A percentile compares a stretch with the other conserved stretches of the same genome.
phyloP scores from a whole-genome alignment of 2,797 vertebrate species.

The Characodon lateralis region DNA sequence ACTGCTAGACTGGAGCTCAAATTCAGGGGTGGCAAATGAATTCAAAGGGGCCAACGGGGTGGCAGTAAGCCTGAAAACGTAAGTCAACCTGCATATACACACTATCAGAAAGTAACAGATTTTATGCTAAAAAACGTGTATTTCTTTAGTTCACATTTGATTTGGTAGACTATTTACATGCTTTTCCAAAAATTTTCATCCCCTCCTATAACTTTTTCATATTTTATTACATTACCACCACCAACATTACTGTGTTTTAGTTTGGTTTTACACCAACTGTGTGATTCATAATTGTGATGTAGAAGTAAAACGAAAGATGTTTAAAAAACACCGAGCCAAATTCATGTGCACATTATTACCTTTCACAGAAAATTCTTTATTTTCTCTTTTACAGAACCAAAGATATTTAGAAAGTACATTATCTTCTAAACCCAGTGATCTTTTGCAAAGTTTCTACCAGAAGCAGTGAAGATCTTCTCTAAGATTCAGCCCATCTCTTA shows the following conservation, averaged over 20 bases:
- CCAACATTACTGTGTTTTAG: background rate
- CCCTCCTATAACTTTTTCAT: background rate
- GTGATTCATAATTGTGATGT: background rate
- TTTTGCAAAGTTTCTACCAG: background rate
- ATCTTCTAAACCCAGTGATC: background rate
- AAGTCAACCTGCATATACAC: constrained; percentile 41
- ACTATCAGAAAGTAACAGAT: constrained; percentile 43
- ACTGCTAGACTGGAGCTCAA: constrained; percentile 72
- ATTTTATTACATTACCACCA: background rate
- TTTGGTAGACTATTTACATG: background rate
- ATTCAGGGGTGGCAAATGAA: constrained; percentile 69
- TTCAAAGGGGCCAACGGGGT: constrained; percentile 52
- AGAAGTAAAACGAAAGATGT: background rate
- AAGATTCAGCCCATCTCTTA: background rate
- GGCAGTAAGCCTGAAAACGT: constrained; percentile 44
- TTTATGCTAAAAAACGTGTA: constrained; percentile 32
- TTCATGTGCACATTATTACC: background rate
- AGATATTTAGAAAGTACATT: background rate
- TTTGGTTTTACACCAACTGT: background rate
- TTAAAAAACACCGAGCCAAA: background rate
- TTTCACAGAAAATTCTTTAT: background rate
- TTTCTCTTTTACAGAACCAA: background rate
- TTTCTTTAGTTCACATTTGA: constrained; percentile 23
- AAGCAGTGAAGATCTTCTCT: background rate
- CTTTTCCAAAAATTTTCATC: background rate